Evolutionary conservation across 2,113 vertebrate species (phyloP).

Genomic region (Pelvicachromis taeniatus): DNA sequence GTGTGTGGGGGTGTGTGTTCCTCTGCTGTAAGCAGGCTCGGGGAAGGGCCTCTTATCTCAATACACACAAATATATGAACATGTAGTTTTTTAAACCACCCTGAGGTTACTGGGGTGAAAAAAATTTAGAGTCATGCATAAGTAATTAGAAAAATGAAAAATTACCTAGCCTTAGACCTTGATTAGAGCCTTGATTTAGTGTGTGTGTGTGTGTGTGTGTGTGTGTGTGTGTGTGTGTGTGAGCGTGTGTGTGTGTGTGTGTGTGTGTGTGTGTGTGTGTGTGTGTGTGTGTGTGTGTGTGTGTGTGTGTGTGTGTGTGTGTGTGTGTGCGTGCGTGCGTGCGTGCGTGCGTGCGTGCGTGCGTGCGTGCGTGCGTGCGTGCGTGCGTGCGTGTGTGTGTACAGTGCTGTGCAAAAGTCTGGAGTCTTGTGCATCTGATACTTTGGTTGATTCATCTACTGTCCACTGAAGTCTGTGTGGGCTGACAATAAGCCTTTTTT

Average conservation of each 20-base stretch:
- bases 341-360: not conserved
- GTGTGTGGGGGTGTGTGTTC: not conserved
- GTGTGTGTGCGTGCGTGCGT: not conserved
- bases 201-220: not conserved
- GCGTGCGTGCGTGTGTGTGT: too few species aligned
- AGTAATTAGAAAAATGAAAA: slow-evolving; percentile 15
- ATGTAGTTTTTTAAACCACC: not conserved
- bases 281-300: too few species aligned
- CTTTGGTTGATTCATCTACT: not conserved
- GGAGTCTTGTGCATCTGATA: not conserved
- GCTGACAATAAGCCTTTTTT: not conserved
- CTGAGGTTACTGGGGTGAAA: not conserved
- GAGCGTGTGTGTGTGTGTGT: too few species aligned
- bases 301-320: not conserved
- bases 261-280: too few species aligned
- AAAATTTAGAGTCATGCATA: not conserved
- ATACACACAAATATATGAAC: not conserved
- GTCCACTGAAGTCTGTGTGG: not conserved
- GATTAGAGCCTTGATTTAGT: not conserved
- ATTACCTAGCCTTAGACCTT: slow-evolving; percentile 1
- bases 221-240: too few species aligned
- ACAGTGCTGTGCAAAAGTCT: not conserved
- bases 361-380: too few species aligned
- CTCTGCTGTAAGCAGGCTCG: not conserved
- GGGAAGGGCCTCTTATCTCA: not conserved